Base-by-base conservation (phyloP, 2,888 invertebrate species). In the Ichneumoninae sp. region DNA sequence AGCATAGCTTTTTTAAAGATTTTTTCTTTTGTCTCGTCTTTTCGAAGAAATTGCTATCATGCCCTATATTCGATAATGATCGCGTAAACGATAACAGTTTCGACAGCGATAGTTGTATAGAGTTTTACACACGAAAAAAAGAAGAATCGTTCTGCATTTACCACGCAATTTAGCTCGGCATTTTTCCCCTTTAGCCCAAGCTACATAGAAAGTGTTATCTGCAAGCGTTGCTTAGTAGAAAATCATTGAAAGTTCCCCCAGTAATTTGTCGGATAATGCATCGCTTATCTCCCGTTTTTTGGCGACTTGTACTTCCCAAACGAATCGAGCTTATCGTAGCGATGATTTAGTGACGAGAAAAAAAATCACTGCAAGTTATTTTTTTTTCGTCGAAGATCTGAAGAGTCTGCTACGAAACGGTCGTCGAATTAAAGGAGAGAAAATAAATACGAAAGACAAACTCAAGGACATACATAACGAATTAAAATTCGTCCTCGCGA, bases 401-500 rank as follows among this genome's bases (percentile, higher is more conserved):
- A n/a, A 16, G 33, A 30, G 33, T 62, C 30, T 16, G 16, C 33
- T 62, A 33, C 62, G 62, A 62, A 62, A 33, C 7, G 33, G 62
- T 62, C 16, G 30, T 74, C 22, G 16, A 62, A 4, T 33, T 26
- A n/a, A 40, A 50, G 30, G 44, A 70, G 62, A 7, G 26, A 40
- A 75, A 60, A 60, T 10, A 69, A 50, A 66, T 6, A 36, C 16
- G 40, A 83, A 79, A 72, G 26, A 66, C 76, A 85, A 44, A 76
- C 19, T 78, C 36, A 76, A 47, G 66, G 66, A 83, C 47, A 74
- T 75, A 70, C 57, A 70, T 77, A 74, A 77, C 62, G 16, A 70
- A 82, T 80, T n/a, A 60, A 81, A 83, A 85, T 78, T 78, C 82
- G 84, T 78, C 80, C 84, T 80, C 78, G 84, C 79, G 80, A 84